Conservation (phyloP, 2,113 vertebrate species). For the Xenus cinereus region DNA sequence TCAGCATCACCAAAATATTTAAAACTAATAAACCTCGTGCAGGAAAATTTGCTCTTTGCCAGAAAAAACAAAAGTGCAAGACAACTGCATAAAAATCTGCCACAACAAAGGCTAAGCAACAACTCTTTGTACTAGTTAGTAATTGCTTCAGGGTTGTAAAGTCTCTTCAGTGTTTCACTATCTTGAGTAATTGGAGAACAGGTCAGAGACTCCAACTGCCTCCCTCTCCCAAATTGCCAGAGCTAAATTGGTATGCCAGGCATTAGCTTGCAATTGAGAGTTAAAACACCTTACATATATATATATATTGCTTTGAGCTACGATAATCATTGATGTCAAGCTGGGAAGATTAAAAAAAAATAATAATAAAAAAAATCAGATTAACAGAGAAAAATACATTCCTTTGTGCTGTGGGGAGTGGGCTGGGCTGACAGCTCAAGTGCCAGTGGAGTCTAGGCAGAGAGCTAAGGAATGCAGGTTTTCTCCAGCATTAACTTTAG, state of each 20-base stretch:
- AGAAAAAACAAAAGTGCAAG: neutral
- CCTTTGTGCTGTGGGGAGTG: neutral
- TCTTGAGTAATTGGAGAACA: neutral
- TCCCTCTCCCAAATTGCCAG: rapidly evolving
- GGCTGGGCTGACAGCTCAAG: neutral
- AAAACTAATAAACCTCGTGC: neutral
- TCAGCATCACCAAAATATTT: neutral
- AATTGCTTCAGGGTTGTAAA: neutral
- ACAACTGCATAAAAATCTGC: neutral
- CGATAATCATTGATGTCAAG: neutral
- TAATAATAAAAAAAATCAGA: neutral
- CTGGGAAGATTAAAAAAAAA: neutral
- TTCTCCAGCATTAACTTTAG: neutral
- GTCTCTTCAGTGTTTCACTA: neutral
- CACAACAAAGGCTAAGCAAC: neutral
- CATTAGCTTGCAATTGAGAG: neutral
- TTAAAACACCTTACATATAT: neutral
- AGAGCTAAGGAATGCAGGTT: neutral
- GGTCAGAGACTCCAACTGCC: neutral
- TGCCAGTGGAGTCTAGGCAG: neutral
- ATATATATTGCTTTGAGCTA: neutral
- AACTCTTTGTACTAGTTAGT: neutral
- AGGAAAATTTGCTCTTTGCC: neutral
- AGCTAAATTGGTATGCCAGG: neutral
- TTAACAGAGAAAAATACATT: neutral